A percentile compares a stretch with the other conserved stretches of the same genome.
Conservation (phyloP, 2,888 invertebrate genomes). For the Lithophane socia region DNA sequence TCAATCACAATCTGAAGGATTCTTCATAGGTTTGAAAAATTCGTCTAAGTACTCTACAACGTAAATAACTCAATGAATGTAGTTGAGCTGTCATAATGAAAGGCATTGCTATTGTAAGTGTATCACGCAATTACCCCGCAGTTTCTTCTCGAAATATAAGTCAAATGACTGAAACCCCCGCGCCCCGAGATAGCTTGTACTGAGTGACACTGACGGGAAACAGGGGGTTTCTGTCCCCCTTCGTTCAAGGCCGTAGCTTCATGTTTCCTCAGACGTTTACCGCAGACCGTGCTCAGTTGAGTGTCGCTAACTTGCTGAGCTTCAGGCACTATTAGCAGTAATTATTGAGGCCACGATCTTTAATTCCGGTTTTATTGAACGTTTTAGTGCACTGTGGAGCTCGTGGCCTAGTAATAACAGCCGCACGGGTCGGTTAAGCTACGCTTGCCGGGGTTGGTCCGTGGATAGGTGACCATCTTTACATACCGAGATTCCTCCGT, state of each 20-base stretch:
- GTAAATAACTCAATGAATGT: background rate
- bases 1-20: background rate
- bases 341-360: background rate
- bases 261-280: slow-evolving; percentile 4
- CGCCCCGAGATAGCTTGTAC: background rate
- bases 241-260: background rate
- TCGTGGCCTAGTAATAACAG: too few relatives aligned
- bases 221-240: background rate
- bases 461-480: too few relatives aligned
- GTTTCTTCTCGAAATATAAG: background rate
- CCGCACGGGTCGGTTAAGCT: too few relatives aligned
- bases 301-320: background rate
- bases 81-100: background rate
- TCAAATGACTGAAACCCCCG: background rate
- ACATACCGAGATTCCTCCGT: too few relatives aligned
- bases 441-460: too few relatives aligned
- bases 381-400: background rate
- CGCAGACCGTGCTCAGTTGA: background rate
- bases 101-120: background rate
- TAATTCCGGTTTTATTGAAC: background rate
- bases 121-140: background rate
- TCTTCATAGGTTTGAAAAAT: background rate
- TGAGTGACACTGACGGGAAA: background rate
- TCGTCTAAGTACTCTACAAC: background rate
- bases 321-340: background rate